These are phyloP conservation scores for Rhincodon typus DNA, from an alignment of 2,797 vertebrate genomes.

Conservation along the genomic window DNA sequence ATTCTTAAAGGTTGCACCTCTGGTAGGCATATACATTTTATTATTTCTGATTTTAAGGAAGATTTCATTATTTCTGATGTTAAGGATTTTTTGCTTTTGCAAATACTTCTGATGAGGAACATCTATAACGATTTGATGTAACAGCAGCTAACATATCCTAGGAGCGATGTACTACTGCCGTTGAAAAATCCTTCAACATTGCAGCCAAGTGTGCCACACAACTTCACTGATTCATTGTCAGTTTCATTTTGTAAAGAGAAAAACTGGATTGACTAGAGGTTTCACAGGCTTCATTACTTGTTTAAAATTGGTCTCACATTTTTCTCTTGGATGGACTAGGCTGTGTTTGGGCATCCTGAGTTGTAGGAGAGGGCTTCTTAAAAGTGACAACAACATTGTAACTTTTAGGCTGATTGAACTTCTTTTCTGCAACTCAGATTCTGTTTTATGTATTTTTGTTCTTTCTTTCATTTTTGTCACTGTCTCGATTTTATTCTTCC, in stretches of 20 bases:
- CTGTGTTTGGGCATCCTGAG: neutral
- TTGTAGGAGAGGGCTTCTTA: neutral
- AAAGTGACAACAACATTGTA: neutral
- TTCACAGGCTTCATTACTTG: neutral
- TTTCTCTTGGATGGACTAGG: neutral
- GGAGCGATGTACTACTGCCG: no score
- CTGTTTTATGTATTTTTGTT: neutral
- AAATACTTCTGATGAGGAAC: neutral
- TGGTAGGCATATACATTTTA: constrained; percentile 49
- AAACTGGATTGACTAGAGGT: neutral
- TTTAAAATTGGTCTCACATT: neutral
- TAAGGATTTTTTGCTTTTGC: neutral
- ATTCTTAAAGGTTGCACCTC: constrained; percentile 47
- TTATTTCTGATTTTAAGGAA: neutral
- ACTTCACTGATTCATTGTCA: neutral
- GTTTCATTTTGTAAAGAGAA: neutral
- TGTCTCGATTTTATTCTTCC: neutral
- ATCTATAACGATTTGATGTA: neutral
- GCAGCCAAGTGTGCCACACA: neutral
- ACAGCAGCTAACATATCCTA: neutral
- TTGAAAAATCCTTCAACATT: neutral
- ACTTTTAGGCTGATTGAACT: neutral
- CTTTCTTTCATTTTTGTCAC: neutral
- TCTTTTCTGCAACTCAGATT: neutral
- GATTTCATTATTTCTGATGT: neutral